Evolutionary conservation across 2,113 vertebrate genomes (phyloP).

Genomic region (Eira barbara): DNA sequence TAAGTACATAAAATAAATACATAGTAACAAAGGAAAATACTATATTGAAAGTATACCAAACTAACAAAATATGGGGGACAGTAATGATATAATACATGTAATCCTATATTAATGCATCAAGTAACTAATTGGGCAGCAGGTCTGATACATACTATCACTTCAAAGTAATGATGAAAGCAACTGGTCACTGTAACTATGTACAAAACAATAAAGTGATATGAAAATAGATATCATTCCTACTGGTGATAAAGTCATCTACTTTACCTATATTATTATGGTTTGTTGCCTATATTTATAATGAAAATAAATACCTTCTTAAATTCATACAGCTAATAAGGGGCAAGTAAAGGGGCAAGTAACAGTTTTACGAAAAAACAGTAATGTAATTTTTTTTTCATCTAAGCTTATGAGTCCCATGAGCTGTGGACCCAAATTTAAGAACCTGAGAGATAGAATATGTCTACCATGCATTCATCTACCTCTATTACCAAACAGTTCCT

Average conservation of each 20-base stretch:
- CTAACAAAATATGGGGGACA: not conserved
- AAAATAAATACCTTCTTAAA: not conserved
- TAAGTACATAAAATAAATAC: not conserved
- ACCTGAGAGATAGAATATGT: not conserved
- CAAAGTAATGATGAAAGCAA: not conserved
- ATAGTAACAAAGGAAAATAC: not conserved
- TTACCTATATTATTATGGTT: not conserved
- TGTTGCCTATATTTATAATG: not conserved
- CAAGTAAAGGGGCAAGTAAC: not conserved
- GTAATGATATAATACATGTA: not conserved
- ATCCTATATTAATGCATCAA: not conserved
- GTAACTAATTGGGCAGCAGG: not conserved
- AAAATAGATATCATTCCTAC: not conserved
- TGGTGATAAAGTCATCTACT: not conserved
- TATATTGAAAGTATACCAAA: not conserved
- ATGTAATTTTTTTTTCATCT: not conserved
- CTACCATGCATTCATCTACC: not conserved
- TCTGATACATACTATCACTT: not conserved
- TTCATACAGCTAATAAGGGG: not conserved
- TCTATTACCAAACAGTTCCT: not conserved
- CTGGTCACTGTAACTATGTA: not conserved
- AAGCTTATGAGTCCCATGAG: not conserved
- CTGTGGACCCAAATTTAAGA: not conserved
- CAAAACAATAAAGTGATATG: not conserved
- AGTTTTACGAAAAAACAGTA: not conserved